phyloP scores from a whole-genome alignment of 64 coral and sea anemone species.

The Platygyra sinensis region DNA sequence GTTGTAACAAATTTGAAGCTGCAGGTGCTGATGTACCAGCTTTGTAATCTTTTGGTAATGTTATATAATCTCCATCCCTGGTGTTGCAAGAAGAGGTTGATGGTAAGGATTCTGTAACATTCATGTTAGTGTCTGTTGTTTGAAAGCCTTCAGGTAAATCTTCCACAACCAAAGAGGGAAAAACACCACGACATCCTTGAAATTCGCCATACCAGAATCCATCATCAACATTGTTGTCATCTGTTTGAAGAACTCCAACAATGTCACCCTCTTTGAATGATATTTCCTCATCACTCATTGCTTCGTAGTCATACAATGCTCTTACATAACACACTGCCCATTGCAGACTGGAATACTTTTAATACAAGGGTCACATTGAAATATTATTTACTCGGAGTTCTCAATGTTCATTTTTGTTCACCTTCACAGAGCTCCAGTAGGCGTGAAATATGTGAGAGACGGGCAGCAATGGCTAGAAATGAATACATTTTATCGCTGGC shows the following conservation, averaged over 20 bases:
- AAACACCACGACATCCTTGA: conserved; percentile 58
- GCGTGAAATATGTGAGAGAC: conserved; percentile 58
- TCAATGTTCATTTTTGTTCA: background rate
- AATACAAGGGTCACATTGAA: too few relatives aligned
- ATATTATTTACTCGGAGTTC: too few relatives aligned
- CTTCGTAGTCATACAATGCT: conserved; percentile 93
- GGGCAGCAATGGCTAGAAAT: conserved; percentile 79
- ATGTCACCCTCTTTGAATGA: conserved; percentile 86
- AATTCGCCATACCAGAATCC: conserved; percentile 89
- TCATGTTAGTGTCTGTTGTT: conserved; percentile 32
- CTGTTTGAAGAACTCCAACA: conserved; percentile 71
- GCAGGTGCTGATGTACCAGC: background rate
- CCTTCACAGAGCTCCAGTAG: conserved; percentile 68
- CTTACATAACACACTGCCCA: conserved; percentile 48
- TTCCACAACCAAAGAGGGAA: conserved; percentile 87
- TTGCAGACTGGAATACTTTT: too few relatives aligned
- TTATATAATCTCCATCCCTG: conserved; percentile 40
- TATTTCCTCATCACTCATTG: conserved; percentile 77
- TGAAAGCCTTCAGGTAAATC: conserved; percentile 71
- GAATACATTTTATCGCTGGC: conserved; percentile 73
- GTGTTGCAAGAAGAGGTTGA: background rate
- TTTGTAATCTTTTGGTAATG: conserved; percentile 15
- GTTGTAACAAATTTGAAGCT: conserved; percentile 48
- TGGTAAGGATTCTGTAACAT: conserved; percentile 25
- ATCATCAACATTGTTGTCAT: conserved; percentile 90